A percentile compares a stretch with the other conserved stretches of the same genome.
Conservation (phyloP, 35 echinoderm and acorn worm genomes). For the Heliocidaris tuberculata region DNA sequence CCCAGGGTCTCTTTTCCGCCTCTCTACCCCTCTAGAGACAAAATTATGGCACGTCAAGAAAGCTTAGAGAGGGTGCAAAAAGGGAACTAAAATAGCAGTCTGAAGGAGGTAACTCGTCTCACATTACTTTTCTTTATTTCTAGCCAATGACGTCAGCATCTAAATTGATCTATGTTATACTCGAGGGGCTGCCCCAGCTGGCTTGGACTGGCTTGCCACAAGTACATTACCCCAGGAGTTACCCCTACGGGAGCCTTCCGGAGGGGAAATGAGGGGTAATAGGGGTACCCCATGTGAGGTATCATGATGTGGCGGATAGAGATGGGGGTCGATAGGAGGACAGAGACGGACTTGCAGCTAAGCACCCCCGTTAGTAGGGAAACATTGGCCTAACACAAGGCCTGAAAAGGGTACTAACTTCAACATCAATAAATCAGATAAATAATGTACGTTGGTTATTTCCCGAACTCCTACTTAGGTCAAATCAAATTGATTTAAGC, state of each 20-base stretch:
- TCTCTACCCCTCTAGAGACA: background rate
- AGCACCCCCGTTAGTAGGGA: background rate
- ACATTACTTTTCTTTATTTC: background rate
- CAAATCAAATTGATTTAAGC: background rate
- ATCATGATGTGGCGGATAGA: background rate
- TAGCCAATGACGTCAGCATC: background rate
- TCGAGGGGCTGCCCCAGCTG: background rate
- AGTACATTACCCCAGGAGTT: background rate
- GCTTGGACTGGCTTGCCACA: background rate
- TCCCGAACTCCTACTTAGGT: background rate
- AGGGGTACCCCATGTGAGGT: background rate
- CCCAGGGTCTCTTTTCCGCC: background rate
- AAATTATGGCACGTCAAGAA: background rate
- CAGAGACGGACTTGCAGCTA: background rate
- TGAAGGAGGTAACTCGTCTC: background rate
- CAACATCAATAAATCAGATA: background rate
- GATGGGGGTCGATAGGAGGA: background rate
- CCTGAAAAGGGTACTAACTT: background rate
- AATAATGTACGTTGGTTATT: background rate
- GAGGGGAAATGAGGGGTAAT: constrained; percentile 15
- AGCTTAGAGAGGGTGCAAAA: background rate
- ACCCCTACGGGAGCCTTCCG: background rate
- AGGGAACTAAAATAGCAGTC: background rate
- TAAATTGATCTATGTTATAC: background rate
- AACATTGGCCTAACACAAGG: background rate